phyloP scores from a whole-genome alignment of 1,140 invertebrate species.

The Penaeus indicus region DNA sequence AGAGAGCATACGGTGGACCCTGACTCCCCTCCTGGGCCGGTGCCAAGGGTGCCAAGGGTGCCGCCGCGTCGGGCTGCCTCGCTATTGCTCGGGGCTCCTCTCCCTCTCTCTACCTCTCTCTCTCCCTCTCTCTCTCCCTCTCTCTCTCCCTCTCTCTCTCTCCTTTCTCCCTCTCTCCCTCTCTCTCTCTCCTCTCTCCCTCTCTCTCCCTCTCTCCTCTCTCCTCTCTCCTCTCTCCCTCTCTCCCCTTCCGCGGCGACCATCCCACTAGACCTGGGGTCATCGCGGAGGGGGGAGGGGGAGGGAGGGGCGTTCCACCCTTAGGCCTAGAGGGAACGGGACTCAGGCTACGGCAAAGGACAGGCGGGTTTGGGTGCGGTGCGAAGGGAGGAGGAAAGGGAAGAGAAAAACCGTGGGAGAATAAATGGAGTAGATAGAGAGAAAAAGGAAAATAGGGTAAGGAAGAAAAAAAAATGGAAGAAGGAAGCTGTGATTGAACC shows the following conservation, averaged over 20 bases:
- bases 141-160: background rate
- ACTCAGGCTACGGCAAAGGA: background rate
- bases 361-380: background rate
- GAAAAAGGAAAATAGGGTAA: background rate
- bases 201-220: background rate
- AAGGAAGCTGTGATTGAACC: no score
- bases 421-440: background rate
- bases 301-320: background rate
- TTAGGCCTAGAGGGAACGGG: background rate
- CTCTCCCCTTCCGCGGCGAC: background rate
- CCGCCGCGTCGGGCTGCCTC: no score
- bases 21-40: no score
- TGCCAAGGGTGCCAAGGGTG: no score
- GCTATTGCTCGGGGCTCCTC: background rate
- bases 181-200: background rate
- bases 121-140: background rate
- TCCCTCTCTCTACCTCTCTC: background rate
- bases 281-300: background rate
- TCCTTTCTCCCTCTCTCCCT: background rate
- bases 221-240: background rate
- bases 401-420: background rate
- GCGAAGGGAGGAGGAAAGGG: background rate
- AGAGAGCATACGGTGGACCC: no score
- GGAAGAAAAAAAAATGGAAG: no score
- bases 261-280: no score